Base-by-base conservation (phyloP, 2,797 vertebrate genomes). In the Sciaenops ocellatus region DNA sequence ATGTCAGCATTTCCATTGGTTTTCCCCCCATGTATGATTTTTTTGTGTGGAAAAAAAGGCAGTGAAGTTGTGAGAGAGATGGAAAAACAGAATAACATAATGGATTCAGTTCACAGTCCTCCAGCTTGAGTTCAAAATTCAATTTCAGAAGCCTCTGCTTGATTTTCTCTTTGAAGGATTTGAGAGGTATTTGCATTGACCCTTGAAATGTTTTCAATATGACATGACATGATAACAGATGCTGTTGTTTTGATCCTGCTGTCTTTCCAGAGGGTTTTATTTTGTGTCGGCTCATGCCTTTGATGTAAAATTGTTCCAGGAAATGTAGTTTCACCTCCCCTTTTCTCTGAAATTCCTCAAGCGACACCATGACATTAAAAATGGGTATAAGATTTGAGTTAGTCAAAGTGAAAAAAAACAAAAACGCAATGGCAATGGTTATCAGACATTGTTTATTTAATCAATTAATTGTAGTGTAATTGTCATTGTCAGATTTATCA, bases 221-320 rank as follows among this genome's bases (percentile, higher is more conserved):
- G 24, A 46, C 38, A 38, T 38, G 34, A 38, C 34, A 38, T 38
- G 34, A 38, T 13, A 16, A 46, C 38, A 74, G 69, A 65, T 76
- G 24, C 77, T 69, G 64, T 52, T 34, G 54, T 59, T 78, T 50
- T 56, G 62, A 85, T 79, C 62, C 46, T 34, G 34, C 60, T 61
- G 48, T 76, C 73, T 85, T 73, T 61, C 59, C 54, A 51, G 61
- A 6, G 57, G 26, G 22, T 73, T 74, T 79, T 50, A 65, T 77
- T 64, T 69, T 47, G 30, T 72, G 67, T 77, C 82, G 79, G 63
- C 73, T 73, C 26, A 0, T 7, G 50, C 26, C 65, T 89, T 87
- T 90, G 85, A 84, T 84, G 62, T 78, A 1, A 85, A 78, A 80
- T 79, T 79, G 62, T 85, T 85, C 86, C 59, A 60, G 73, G 83